A percentile compares a stretch with the other conserved stretches of the same genome.
Conservation (phyloP, 2,888 invertebrate species). For the Xiphydria camelus region DNA sequence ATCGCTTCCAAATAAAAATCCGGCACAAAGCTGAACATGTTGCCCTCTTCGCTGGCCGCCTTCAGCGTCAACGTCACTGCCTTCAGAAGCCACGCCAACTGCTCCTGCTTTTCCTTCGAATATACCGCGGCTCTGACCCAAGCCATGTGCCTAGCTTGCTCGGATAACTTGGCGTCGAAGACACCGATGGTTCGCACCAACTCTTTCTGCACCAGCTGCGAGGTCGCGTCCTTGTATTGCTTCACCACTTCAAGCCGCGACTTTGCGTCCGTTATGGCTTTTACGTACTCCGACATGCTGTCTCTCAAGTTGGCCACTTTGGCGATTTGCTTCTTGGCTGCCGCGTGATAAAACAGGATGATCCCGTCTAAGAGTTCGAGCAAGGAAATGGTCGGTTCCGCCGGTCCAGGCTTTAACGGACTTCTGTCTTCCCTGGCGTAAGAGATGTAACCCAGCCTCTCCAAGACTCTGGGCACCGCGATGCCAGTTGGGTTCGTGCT, state of each 20-base stretch:
- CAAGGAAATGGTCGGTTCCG: conserved; percentile 60
- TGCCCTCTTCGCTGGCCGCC: conserved; percentile 64
- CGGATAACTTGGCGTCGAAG: conserved; percentile 64
- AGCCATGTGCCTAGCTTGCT: conserved; percentile 69
- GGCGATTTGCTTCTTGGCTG: conserved; percentile 69
- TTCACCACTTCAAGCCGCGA: conserved; percentile 55
- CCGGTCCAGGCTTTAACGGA: conserved; percentile 57
- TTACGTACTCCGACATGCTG: conserved; percentile 68
- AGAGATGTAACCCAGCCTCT: conserved; percentile 41
- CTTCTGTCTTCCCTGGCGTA: conserved; percentile 37
- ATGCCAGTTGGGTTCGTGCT: conserved; percentile 31
- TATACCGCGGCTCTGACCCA: conserved; percentile 72
- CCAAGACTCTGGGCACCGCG: conserved; percentile 33
- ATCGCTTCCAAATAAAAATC: conserved; percentile 74
- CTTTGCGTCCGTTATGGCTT: conserved; percentile 65
- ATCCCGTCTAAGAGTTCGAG: conserved; percentile 69
- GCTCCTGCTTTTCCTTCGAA: conserved; percentile 66
- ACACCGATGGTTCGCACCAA: conserved; percentile 64
- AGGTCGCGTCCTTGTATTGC: conserved; percentile 30
- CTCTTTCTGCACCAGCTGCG: conserved; percentile 60
- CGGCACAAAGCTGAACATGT: conserved; percentile 72
- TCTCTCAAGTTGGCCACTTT: conserved; percentile 64
- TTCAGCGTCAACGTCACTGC: conserved; percentile 66
- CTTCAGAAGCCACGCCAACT: conserved; percentile 66
- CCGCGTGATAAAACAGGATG: conserved; percentile 68